A percentile compares a stretch with the other conserved stretches of the same genome.
These are phyloP conservation scores for Thereva nobilitata DNA, from an alignment of 2,888 invertebrate genomes.

Conservation along the genomic window DNA sequence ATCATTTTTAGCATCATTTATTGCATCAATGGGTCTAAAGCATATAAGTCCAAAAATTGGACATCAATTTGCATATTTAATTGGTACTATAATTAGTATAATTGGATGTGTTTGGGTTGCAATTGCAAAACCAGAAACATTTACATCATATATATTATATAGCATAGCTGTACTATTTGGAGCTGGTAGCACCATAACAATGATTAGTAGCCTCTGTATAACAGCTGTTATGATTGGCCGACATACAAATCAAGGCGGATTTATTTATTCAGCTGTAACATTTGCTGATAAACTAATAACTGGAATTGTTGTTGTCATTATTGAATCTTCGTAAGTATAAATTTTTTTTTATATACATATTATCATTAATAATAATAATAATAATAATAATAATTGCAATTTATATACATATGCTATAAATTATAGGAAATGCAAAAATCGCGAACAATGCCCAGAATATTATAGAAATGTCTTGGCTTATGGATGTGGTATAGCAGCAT, in stretches of 20 bases:
- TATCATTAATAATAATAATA: too few species aligned
- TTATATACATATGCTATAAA: too few species aligned
- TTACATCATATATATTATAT: conserved; percentile 51
- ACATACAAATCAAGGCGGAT: conserved; percentile 84
- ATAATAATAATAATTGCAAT: too few species aligned
- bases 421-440: conserved; percentile 17
- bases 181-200: conserved; percentile 80
- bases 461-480: conserved; percentile 4
- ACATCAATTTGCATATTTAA: conserved; percentile 69
- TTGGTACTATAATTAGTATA: conserved; percentile 67
- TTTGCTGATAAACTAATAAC: conserved; percentile 91
- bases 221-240: conserved; percentile 88
- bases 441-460: conserved; percentile 1
- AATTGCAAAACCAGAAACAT: conserved; percentile 58
- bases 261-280: conserved; percentile 91
- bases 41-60: conserved; percentile 67
- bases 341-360: not conserved
- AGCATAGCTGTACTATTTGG: conserved; percentile 62
- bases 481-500: conserved; percentile 61
- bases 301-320: conserved; percentile 79
- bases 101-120: conserved; percentile 69
- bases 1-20: conserved; percentile 76
- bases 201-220: conserved; percentile 85
- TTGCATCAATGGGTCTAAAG: conserved; percentile 74
- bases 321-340: conserved; percentile 74